phyloP scores from a whole-genome alignment of 2,888 invertebrate species.

The Tenthredo scrophulariae region DNA sequence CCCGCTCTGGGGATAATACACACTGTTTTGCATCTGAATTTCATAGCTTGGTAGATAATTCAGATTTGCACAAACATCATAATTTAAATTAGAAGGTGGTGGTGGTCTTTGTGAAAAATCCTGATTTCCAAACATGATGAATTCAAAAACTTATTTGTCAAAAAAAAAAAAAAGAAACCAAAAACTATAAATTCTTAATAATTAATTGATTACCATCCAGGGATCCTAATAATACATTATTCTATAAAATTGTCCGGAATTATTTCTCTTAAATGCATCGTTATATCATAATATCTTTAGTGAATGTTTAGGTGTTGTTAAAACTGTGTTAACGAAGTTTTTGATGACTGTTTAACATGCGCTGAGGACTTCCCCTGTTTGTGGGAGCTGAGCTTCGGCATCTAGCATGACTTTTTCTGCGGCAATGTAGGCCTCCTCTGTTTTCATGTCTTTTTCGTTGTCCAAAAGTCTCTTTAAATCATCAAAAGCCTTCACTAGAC shows the following conservation, averaged over 20 bases:
- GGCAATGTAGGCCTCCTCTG: constrained; percentile 84
- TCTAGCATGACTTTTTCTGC: constrained; percentile 85
- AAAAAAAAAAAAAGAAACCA: not conserved
- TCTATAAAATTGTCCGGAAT: constrained; percentile 64
- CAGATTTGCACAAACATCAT: not conserved
- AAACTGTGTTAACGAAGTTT: constrained; percentile 31
- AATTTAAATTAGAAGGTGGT: not conserved
- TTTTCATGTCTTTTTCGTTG: constrained; percentile 88
- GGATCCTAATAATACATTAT: constrained; percentile 57
- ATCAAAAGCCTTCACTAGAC: constrained; percentile 87
- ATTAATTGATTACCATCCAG: not conserved
- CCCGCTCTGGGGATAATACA: not conserved
- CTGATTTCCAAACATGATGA: constrained; percentile 30
- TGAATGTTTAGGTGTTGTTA: constrained; percentile 45
- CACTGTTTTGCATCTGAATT: constrained; percentile 21
- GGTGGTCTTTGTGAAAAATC: constrained; percentile 31
- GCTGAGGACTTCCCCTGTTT: constrained; percentile 63
- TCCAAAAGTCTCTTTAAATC: constrained; percentile 88
- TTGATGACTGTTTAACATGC: constrained; percentile 38
- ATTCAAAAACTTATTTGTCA: not conserved
- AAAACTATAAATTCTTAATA: not conserved
- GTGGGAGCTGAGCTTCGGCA: constrained; percentile 72
- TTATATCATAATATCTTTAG: constrained; percentile 40
- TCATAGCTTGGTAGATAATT: not conserved
- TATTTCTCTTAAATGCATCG: constrained; percentile 50